A percentile compares a stretch with the other conserved stretches of the same genome.
These are phyloP conservation scores for Myxocyprinus asiaticus DNA, from an alignment of 2,113 vertebrate species.

Conservation along the genomic window DNA sequence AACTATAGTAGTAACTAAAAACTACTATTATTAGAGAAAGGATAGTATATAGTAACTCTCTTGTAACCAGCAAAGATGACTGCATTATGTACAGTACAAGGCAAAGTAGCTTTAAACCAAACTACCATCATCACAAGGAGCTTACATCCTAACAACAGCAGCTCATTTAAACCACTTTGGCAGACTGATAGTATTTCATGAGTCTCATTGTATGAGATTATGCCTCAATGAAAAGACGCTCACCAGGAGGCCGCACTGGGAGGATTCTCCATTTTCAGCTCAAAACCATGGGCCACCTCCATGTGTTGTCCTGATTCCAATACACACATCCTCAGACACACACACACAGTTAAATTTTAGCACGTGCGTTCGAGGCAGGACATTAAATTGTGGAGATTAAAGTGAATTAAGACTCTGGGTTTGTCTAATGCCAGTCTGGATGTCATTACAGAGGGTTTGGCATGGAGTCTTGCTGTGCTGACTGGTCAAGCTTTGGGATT, in stretches of 20 bases:
- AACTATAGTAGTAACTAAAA: no score
- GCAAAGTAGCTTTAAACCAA: not conserved
- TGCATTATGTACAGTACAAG: no score
- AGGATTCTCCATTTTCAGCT: conserved; percentile 29
- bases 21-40: no score
- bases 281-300: conserved; percentile 20
- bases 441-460: conserved; percentile 12
- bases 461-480: conserved; percentile 29
- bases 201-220: conserved; percentile 35
- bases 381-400: conserved; percentile 18
- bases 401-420: conserved; percentile 26
- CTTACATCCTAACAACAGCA: not conserved
- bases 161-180: not conserved
- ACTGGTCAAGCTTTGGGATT: conserved; percentile 35
- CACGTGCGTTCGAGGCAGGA: not conserved
- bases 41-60: no score
- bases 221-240: conserved; percentile 21
- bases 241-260: not conserved
- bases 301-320: conserved; percentile 10
- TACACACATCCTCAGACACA: not conserved
- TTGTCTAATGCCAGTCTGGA: conserved; percentile 36
- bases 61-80: no score
- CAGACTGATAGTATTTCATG: conserved; percentile 16
- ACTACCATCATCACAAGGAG: not conserved
- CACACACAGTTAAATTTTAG: not conserved